Evolutionary conservation across 2,113 vertebrate genomes (phyloP), one percentile per base, ranked within the genome.

Genomic region (Pithys albifrons): DNA sequence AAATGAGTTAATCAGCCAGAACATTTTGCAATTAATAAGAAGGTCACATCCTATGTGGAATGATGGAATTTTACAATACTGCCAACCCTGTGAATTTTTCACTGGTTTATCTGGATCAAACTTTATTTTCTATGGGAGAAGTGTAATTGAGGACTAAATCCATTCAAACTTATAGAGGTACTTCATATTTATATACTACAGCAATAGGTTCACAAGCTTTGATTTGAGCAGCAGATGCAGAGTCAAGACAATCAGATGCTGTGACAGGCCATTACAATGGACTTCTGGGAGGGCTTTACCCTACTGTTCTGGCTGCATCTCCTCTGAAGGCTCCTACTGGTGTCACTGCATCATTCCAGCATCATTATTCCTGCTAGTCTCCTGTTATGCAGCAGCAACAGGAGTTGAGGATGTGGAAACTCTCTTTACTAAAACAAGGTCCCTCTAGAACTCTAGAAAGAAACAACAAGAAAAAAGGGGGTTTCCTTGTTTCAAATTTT

Each of bases 1-100:
- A 88, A 96, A 96, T 94, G 48, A 96, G 59, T 74, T 95, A 95
- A 97, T 91, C 14, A 33, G 62, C 54, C 27, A 6, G 25, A 69
- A 25, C 55, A 85, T 73, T 97, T 96, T 86, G 64, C 90, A 95
- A 94, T 94, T 95, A 95, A 85, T 91, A 55, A 92, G 73, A 94
- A 83, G 70, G 39, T 55, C 88, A 87, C 28, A 70, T 92, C 84
- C 88, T 71, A 78, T 76, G 75, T 62, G 54, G 74, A 64, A 93
- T 64, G 55, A 79, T 67, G 74, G 52, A 90, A 72, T 95, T 93
- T 96, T 92, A 85, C 72, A 88, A 89, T 88, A 62, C 69, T 58
- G 66, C 62, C 83, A 84, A 45, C 12, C 62, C 86, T 77, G 37
- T 46, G 31, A 10, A 25, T 92, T 98, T 96, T 96, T 96, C 85